Evolutionary conservation across 2,113 vertebrate genomes (phyloP).

Genomic region (Eupsittula cactorum): DNA sequence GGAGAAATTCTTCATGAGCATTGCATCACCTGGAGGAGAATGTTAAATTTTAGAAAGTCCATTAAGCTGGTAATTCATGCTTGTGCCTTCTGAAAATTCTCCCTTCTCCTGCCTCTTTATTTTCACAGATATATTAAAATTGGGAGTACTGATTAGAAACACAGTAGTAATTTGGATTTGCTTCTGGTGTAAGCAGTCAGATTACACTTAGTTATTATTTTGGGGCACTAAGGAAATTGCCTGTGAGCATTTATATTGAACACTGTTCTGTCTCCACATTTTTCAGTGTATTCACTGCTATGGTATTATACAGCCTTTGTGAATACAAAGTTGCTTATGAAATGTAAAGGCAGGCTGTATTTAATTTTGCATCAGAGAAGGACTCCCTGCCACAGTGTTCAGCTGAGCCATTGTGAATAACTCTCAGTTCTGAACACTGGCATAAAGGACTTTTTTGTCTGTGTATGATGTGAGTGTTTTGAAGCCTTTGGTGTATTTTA

Average conservation of each 20-base stretch:
- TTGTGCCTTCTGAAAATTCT: not conserved
- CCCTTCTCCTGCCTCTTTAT: not conserved
- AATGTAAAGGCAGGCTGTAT: not conserved
- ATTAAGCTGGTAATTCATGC: not conserved
- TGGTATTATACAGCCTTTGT: not conserved
- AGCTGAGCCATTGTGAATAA: not conserved
- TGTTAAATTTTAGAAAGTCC: not conserved
- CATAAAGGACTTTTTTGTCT: not conserved
- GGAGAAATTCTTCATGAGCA: not conserved
- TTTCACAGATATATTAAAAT: not conserved
- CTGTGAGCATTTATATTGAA: not conserved
- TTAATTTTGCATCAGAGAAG: not conserved
- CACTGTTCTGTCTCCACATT: not conserved
- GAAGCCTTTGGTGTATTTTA: not conserved
- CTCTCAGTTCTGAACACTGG: not conserved
- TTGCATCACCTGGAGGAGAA: not conserved
- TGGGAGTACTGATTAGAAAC: not conserved
- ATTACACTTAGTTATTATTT: not conserved
- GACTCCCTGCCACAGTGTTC: not conserved
- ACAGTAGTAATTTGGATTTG: not conserved
- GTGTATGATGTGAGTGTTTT: not conserved
- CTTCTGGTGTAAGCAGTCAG: not conserved
- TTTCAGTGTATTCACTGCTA: fast-evolving
- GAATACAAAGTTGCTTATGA: not conserved
- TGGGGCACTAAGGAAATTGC: not conserved